Conservation (phyloP, 1,140 invertebrate genomes). For the Choristoneura fumiferana region DNA sequence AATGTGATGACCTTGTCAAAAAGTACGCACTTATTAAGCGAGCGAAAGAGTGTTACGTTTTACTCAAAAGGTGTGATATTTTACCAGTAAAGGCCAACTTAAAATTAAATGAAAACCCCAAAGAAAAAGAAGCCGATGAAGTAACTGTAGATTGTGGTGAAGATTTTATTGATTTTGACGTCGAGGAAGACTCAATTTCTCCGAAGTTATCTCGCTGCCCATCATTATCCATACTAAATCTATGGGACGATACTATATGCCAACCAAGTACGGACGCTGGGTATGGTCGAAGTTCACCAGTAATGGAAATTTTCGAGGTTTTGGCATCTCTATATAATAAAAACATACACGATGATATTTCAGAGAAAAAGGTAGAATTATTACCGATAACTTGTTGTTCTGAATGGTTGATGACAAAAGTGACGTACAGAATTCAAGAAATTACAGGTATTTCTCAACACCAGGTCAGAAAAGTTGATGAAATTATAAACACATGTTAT, state of each 20-base stretch:
- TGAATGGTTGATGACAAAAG: constrained; percentile 44
- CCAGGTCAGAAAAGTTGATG: not conserved
- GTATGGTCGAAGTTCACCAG: constrained; percentile 30
- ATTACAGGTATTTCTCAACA: not conserved
- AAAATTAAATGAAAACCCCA: not conserved
- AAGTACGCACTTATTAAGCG: constrained; percentile 18
- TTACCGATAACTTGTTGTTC: constrained; percentile 25
- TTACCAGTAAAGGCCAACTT: not conserved
- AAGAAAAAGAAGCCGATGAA: not conserved
- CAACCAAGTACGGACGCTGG: not conserved
- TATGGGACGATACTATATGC: constrained; percentile 26
- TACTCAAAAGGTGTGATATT: constrained; percentile 17
- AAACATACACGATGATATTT: not conserved
- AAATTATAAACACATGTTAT: too few relatives aligned
- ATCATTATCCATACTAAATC: constrained; percentile 49
- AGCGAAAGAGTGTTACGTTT: constrained; percentile 10
- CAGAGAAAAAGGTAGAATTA: not conserved
- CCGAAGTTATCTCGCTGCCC: constrained; percentile 30
- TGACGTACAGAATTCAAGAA: not conserved
- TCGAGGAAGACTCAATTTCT: constrained; percentile 9
- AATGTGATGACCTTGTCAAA: constrained; percentile 39
- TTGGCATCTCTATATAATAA: constrained; percentile 17
- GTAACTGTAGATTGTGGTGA: not conserved
- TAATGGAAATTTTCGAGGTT: constrained; percentile 34
- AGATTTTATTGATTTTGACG: constrained; percentile 16